Evolutionary conservation across 2,797 vertebrate genomes (phyloP).

Genomic region (Cetoscarus ocellatus): DNA sequence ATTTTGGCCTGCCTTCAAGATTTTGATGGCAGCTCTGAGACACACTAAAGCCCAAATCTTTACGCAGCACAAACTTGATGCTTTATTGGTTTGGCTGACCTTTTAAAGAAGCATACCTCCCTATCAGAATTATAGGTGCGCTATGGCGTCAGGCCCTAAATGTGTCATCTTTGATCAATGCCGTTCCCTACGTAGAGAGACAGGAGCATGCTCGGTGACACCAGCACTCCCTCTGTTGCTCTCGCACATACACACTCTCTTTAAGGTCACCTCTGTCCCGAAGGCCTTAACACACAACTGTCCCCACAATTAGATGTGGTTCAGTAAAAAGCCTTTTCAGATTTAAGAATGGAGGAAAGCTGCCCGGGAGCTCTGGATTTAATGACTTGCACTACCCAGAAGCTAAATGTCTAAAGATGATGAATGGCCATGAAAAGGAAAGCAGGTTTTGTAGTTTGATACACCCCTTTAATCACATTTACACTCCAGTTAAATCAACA

Average conservation of each 20-base stretch:
- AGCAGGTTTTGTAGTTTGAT: slow-evolving; percentile 67
- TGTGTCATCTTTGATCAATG: slow-evolving; percentile 83
- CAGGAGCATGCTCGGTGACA: slow-evolving; percentile 57
- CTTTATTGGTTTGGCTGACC: slow-evolving; percentile 78
- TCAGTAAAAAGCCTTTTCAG: slow-evolving; percentile 72
- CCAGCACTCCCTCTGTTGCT: slow-evolving; percentile 24
- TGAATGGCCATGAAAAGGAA: slow-evolving; percentile 70
- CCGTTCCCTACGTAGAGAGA: slow-evolving; percentile 67
- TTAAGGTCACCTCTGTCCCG: slow-evolving; percentile 80
- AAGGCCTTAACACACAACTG: slow-evolving; percentile 74
- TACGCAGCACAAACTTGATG: slow-evolving; percentile 61
- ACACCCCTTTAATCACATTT: slow-evolving; percentile 73
- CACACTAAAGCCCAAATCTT: slow-evolving; percentile 49
- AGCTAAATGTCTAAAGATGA: slow-evolving; percentile 77
- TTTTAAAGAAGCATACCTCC: slow-evolving; percentile 73
- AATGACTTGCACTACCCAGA: slow-evolving; percentile 75
- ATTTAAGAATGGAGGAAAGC: slow-evolving; percentile 67
- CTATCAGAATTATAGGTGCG: slow-evolving; percentile 76
- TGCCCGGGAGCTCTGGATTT: slow-evolving; percentile 71
- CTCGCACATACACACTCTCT: slow-evolving; percentile 59
- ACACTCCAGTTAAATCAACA: slow-evolving; percentile 67
- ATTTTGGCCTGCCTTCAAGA: slow-evolving; percentile 30
- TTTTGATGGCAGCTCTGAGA: slow-evolving; percentile 44
- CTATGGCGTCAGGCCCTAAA: slow-evolving; percentile 70
- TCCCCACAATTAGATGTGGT: slow-evolving; percentile 79